Evolutionary conservation across 2,113 vertebrate species (phyloP), one percentile per base, ranked within the genome.

Genomic region (Periophthalmus modestus): DNA sequence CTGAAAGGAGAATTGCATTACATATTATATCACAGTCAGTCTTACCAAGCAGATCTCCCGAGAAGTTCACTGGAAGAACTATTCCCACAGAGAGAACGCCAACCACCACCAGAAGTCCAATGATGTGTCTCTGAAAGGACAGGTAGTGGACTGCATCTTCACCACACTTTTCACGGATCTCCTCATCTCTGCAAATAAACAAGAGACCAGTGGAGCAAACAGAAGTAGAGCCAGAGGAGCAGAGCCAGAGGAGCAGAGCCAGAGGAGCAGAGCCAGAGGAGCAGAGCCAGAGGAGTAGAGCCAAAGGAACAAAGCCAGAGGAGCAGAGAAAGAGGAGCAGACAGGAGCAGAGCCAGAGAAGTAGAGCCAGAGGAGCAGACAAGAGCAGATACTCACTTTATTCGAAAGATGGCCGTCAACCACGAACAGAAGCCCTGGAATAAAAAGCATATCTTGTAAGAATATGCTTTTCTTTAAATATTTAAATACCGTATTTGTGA

Each of bases 71-170:
- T 0, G 97, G 97, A 77, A 99, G 89, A 33, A 99, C 95, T 0
- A 99, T 98, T 86, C 96, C 97, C 18, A 99, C 96, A 0, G 97
- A 98, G 28, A 99, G 94, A 67, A 98, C 96, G 0, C 96, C 95
- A 39, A 98, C 95, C 0, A 95, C 96, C 0, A 98, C 97, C 88
- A 99, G 94, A 79, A 98, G 94, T n/a, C 96, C 97, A 0, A 99
- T 97, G 93, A 99, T 99, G 90, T 98, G 97, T 4, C 97, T 93
- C 93, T 98, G 97, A 94, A 99, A 98, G 85, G 97, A 98, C 74
- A 99, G 93, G 92, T 99, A 99, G 91, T 99, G 96, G 15, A 98
- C 96, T 0, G 97, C 97, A 0, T 99, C 97, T 46, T 94, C 97
- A 0, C 97, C 97, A 0, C 97, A 99, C 69, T 99, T 99, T 87